A percentile compares a stretch with the other conserved stretches of the same genome.
Evolutionary conservation across 2,888 invertebrate genomes (phyloP).

Genomic region (Amiota minor): DNA sequence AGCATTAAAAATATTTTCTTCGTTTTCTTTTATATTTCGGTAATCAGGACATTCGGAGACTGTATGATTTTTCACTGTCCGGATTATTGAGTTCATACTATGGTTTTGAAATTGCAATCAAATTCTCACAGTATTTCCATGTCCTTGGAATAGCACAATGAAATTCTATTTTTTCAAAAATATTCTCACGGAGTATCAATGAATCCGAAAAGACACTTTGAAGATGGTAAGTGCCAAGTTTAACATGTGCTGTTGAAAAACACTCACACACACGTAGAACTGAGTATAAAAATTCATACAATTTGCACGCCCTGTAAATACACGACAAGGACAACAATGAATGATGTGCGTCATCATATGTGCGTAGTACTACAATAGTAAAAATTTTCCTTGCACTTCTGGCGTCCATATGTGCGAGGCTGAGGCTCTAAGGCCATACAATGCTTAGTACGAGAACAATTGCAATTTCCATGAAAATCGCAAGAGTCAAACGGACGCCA

Average conservation of each 20-base stretch:
- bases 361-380: too few relatives aligned
- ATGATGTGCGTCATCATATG: too few relatives aligned
- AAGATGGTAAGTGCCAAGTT: slow-evolving; percentile 2
- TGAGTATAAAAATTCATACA: slow-evolving; percentile 44
- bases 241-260: neutral
- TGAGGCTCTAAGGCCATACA: slow-evolving; percentile 40
- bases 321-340: slow-evolving; percentile 37
- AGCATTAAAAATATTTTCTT: too few relatives aligned
- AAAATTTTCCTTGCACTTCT: slow-evolving; percentile 37
- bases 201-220: slow-evolving; percentile 13
- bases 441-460: neutral
- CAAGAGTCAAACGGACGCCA: slow-evolving; percentile 60
- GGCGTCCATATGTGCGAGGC: slow-evolving; percentile 57
- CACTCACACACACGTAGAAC: neutral
- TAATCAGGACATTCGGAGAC: too few relatives aligned
- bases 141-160: too few relatives aligned
- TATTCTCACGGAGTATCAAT: slow-evolving; percentile 5
- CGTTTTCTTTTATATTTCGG: too few relatives aligned
- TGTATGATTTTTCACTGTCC: too few relatives aligned
- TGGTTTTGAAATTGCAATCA: too few relatives aligned
- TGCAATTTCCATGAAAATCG: slow-evolving; percentile 62
- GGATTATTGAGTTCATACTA: neutral
- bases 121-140: too few relatives aligned
- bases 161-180: slow-evolving; percentile 7
- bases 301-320: slow-evolving; percentile 33